These are phyloP conservation scores for Nomada ferruginata DNA, from an alignment of 2,888 invertebrate genomes.

Conservation along the genomic window DNA sequence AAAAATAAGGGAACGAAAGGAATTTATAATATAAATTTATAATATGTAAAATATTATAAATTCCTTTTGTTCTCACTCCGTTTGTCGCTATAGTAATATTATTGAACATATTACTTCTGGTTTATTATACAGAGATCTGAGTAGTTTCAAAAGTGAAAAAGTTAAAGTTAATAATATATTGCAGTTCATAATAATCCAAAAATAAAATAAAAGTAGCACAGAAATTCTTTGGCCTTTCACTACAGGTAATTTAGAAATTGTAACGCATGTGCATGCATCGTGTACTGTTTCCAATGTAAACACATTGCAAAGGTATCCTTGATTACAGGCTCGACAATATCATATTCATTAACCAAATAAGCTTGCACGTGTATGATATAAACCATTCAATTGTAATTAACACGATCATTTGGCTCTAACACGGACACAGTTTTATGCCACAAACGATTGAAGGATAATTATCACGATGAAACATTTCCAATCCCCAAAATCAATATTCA, in stretches of 20 bases:
- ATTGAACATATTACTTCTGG: too few species aligned
- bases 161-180: too few species aligned
- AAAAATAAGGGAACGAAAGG: too few species aligned
- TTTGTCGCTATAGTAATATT: too few species aligned
- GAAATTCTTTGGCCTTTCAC: neutral
- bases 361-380: neutral
- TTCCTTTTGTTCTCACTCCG: too few species aligned
- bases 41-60: too few species aligned
- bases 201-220: too few species aligned
- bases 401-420: neutral
- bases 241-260: neutral
- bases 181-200: too few species aligned
- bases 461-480: conserved; percentile 2
- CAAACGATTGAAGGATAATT: neutral
- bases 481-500: neutral
- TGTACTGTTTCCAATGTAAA: neutral
- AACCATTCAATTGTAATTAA: conserved; percentile 4
- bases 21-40: too few species aligned
- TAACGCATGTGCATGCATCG: neutral
- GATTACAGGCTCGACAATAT: neutral
- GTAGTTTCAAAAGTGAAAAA: too few species aligned
- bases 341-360: conserved; percentile 2
- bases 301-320: neutral
- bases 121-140: too few species aligned
- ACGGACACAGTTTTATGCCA: neutral